Conservation (phyloP, 2,797 vertebrate species). For the Pantherophis alleghaniensis region DNA sequence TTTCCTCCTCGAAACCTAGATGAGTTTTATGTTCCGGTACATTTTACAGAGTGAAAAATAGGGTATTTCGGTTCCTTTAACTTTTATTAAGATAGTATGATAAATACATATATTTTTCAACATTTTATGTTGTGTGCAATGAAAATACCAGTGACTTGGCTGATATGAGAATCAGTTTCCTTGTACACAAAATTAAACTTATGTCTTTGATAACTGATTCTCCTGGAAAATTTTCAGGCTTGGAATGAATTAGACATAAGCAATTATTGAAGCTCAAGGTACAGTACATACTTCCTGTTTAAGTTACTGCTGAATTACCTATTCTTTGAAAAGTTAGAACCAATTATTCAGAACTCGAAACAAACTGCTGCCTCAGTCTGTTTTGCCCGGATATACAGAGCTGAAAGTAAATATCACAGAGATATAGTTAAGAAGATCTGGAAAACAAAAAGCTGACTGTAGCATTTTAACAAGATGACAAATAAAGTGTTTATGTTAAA, state of each 20-base stretch:
- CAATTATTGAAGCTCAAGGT: slow-evolving; percentile 4
- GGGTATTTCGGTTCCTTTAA: background rate
- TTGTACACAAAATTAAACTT: background rate
- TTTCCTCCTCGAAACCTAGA: too few relatives aligned
- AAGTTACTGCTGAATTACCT: slow-evolving; percentile 18
- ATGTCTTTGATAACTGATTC: background rate
- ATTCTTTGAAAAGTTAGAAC: slow-evolving; percentile 36
- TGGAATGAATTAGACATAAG: background rate
- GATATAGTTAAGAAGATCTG: background rate
- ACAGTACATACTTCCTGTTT: slow-evolving; percentile 18
- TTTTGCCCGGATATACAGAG: background rate
- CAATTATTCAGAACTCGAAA: slow-evolving; percentile 22
- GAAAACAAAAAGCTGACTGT: background rate
- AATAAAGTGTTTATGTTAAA: background rate
- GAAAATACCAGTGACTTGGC: background rate
- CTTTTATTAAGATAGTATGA: background rate
- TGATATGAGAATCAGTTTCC: background rate
- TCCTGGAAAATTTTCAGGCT: slow-evolving; percentile 9
- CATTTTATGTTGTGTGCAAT: background rate
- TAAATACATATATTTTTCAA: background rate
- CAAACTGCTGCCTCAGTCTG: background rate
- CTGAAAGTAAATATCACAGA: background rate
- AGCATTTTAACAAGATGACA: background rate
- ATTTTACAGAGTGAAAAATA: too few relatives aligned
- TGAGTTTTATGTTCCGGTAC: too few relatives aligned